These are phyloP conservation scores for Crossocerus cetratus DNA, from an alignment of 2,888 invertebrate species.

Conservation along the genomic window DNA sequence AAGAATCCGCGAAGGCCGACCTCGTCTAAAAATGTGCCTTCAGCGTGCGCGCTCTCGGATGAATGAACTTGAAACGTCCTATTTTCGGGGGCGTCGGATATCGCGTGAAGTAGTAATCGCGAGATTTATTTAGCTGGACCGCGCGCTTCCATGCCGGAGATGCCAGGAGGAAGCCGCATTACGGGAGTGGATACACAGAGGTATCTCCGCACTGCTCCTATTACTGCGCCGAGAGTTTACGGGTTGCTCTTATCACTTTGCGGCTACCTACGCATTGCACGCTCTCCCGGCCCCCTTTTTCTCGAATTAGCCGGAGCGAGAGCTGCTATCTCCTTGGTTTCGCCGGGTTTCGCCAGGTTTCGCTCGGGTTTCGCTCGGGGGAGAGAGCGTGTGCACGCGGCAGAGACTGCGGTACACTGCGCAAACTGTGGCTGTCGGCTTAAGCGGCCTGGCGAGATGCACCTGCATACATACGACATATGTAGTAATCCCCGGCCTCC, in stretches of 20 bases:
- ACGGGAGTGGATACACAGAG: too few species aligned
- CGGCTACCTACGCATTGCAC: too few species aligned
- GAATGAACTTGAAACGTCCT: constrained; percentile 23
- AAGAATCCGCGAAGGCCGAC: not conserved
- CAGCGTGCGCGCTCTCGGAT: not conserved
- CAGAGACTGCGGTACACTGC: constrained; percentile 4
- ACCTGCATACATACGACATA: too few species aligned
- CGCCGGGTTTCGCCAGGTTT: too few species aligned
- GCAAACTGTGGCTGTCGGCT: not conserved
- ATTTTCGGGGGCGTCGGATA: constrained; percentile 2
- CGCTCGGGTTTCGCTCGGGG: too few species aligned
- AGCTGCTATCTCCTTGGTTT: constrained; percentile 14
- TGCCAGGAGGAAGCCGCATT: too few species aligned
- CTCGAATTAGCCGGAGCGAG: constrained; percentile 18
- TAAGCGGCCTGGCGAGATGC: not conserved
- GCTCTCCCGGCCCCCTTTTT: constrained; percentile 9
- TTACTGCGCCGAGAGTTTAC: not conserved
- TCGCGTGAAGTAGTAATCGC: constrained; percentile 22
- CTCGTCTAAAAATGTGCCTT: constrained; percentile 6
- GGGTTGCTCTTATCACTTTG: too few species aligned
- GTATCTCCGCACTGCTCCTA: not conserved
- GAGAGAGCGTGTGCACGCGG: not conserved
- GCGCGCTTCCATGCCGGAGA: not conserved
- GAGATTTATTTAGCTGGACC: constrained; percentile 11
- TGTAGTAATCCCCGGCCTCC: not conserved